phyloP scores from a whole-genome alignment of 2,888 invertebrate species.

The Ditula angustiorana region DNA sequence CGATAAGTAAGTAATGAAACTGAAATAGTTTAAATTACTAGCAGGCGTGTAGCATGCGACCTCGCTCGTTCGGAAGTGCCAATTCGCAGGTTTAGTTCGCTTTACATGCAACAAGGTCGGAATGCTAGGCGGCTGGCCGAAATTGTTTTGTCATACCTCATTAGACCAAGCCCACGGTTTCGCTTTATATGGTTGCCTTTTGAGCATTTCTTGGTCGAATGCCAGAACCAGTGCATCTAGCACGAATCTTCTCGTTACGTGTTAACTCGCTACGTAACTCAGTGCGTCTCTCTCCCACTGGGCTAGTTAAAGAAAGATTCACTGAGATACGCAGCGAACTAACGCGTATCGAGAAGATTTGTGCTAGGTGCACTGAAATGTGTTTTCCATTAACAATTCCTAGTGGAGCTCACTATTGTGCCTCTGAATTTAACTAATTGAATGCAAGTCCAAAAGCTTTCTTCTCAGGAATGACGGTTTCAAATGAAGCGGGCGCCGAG shows the following conservation, averaged over 20 bases:
- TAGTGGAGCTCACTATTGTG: background rate
- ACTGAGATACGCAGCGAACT: too few relatives aligned
- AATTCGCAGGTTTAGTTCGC: constrained; percentile 64
- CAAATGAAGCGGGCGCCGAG: constrained; percentile 11
- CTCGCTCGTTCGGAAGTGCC: constrained; percentile 72
- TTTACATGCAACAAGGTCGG: constrained; percentile 64
- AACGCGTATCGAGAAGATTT: too few relatives aligned
- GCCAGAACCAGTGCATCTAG: too few relatives aligned
- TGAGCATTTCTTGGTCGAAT: background rate
- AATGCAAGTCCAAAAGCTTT: constrained; percentile 23
- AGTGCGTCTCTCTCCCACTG: too few relatives aligned
- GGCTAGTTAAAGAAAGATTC: too few relatives aligned
- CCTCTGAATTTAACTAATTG: constrained; percentile 4
- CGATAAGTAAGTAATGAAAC: constrained; percentile 2
- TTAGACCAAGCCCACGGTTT: background rate
- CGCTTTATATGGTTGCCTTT: background rate
- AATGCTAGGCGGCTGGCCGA: constrained; percentile 21
- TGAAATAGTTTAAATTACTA: constrained; percentile 1
- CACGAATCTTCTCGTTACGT: too few relatives aligned
- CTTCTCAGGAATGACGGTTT: constrained; percentile 16
- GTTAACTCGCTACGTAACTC: too few relatives aligned
- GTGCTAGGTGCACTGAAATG: too few relatives aligned
- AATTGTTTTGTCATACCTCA: constrained; percentile 24
- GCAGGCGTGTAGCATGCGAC: constrained; percentile 45
- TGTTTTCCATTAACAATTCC: too few relatives aligned